Evolutionary conservation across 2,888 invertebrate genomes (phyloP), one percentile per base, ranked within the genome.

Genomic region (Ormyrus nitidulus): DNA sequence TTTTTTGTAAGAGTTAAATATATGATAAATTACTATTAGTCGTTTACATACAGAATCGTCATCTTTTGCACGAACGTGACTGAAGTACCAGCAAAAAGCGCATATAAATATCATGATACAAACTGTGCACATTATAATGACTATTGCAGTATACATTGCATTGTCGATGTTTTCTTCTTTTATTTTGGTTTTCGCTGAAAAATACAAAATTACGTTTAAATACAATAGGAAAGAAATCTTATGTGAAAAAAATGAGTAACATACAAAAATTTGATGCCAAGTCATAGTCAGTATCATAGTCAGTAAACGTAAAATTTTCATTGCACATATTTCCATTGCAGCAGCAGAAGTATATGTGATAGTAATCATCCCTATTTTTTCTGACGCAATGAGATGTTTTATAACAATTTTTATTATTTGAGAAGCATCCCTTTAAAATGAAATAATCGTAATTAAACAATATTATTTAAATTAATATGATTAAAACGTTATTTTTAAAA

Each of bases 311-410:
- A 83, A 94, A 94, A 85, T 97, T 94, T 84, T 92, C 92, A 90
- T 98, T 98, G 91, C 98, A 98, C 92, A 94, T 92, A 82, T 93
- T 92, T 44, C 94, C 94, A 88, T 95, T 95, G 90, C 98, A 98
- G 89, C 98, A 98, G 90, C 98, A 98, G 90, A 96, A 98, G 81
- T 95, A 92, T 44, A 96, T 92, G 48, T 93, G 92, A 19, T 93
- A 93, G 81, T 94, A 94, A 4, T 93, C 92, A 77, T 93, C 93
- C 77, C 94, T 93, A 6, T 92, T 88, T 86, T 90, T 91, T 83
- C 93, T 94, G 44, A 96, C 92, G 90, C 97, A 97, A 82, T 91
- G 92, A 19, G 93, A 92, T 83, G 93, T 93, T 87, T 96, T 94
- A 84, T 94, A 94, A 89, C 97, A 97, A 48, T 95, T 94, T 64